These are phyloP conservation scores for Crotalus viridis DNA, from an alignment of 2,113 vertebrate genomes.

Conservation along the genomic window DNA sequence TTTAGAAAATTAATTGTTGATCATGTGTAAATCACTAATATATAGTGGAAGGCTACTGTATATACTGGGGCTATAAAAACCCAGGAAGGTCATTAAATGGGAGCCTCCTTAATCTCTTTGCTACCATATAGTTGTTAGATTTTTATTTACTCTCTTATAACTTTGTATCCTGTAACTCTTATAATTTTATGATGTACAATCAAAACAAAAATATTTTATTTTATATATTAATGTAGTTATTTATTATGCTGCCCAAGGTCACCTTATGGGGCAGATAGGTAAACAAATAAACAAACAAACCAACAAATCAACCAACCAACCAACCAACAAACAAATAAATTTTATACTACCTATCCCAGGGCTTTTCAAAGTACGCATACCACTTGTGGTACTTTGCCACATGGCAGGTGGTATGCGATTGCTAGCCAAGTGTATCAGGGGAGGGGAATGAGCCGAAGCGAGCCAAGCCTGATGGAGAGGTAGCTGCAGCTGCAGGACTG, in stretches of 20 bases:
- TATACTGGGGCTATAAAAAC: not conserved
- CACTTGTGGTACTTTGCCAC: too few relatives aligned
- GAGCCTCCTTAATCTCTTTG: not conserved
- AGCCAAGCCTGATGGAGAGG: too few relatives aligned
- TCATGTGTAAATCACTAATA: not conserved
- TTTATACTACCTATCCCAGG: not conserved
- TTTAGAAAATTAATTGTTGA: not conserved
- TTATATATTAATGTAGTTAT: not conserved
- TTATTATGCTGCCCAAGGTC: not conserved
- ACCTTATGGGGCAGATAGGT: not conserved
- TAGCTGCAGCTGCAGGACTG: too few relatives aligned
- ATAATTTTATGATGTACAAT: not conserved
- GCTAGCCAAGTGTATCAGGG: too few relatives aligned
- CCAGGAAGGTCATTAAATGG: not conserved
- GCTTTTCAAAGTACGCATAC: too few relatives aligned
- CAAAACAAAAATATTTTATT: not conserved
- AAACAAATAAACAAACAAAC: too few relatives aligned
- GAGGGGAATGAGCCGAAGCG: too few relatives aligned
- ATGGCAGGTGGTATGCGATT: too few relatives aligned
- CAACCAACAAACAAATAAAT: too few relatives aligned
- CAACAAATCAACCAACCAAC: too few relatives aligned
- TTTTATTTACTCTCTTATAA: not conserved
- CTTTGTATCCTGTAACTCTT: not conserved
- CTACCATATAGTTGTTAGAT: not conserved
- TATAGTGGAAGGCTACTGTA: not conserved